phyloP scores from a whole-genome alignment of 2,113 vertebrate species.

The Ptilonorhynchus violaceus region DNA sequence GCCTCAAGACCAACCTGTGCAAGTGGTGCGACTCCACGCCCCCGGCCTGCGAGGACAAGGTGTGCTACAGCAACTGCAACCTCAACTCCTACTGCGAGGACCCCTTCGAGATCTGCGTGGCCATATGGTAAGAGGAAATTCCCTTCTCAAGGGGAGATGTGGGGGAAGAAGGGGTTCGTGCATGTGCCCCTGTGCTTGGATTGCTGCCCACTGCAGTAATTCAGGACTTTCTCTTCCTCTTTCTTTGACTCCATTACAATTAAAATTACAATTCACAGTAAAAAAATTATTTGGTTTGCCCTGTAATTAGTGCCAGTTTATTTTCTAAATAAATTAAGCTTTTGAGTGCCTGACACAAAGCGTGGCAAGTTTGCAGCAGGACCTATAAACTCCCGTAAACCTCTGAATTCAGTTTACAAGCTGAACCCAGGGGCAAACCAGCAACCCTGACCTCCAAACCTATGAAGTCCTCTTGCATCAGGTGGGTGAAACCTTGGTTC shows the following conservation, averaged over 20 bases:
- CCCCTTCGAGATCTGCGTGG: constrained; percentile 84
- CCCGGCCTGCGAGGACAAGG: constrained; percentile 75
- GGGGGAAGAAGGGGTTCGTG: rapidly evolving
- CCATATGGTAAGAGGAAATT: constrained; percentile 77
- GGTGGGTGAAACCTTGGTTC: not conserved
- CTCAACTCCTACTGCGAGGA: constrained; percentile 82
- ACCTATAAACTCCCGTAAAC: not conserved
- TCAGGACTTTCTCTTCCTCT: not conserved
- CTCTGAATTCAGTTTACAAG: not conserved
- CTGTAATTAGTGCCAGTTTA: not conserved
- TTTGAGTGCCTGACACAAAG: not conserved
- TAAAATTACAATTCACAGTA: not conserved
- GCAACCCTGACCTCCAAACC: not conserved
- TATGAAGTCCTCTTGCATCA: not conserved
- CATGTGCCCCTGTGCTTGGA: not conserved
- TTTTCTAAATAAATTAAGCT: not conserved
- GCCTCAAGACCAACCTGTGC: constrained; percentile 82
- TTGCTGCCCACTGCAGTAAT: not conserved
- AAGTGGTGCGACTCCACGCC: constrained; percentile 84
- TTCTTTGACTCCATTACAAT: not conserved
- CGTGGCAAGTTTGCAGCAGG: rapidly evolving
- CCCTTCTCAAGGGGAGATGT: rapidly evolving
- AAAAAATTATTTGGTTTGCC: not conserved
- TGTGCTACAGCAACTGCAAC: constrained; percentile 86
- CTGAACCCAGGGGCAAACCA: not conserved